Evolutionary conservation across 2,113 vertebrate species (phyloP).

Genomic region (Ailurus styani): DNA sequence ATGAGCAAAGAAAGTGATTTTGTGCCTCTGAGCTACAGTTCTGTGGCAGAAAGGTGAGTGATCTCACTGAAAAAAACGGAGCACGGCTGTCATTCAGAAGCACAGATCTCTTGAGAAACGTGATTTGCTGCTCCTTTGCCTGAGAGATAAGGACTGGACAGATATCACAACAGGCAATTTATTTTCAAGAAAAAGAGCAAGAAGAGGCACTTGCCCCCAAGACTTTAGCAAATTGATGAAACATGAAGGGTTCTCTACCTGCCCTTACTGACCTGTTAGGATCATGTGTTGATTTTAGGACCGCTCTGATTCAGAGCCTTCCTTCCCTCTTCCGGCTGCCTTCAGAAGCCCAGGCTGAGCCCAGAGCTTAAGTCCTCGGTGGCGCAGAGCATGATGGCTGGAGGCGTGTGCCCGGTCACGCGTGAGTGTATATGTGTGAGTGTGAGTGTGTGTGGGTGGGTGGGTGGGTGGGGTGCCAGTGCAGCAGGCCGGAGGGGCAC

Average conservation of each 20-base stretch:
- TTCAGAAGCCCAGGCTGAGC: too few species aligned
- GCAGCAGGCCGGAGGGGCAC: neutral
- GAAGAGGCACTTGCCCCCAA: neutral
- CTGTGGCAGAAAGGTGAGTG: neutral
- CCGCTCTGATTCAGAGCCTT: neutral
- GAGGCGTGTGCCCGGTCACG: rapidly evolving
- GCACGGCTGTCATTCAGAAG: neutral
- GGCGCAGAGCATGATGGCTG: neutral
- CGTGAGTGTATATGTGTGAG: neutral
- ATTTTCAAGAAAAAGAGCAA: neutral
- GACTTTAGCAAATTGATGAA: neutral
- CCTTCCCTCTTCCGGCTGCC: neutral
- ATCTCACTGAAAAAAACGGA: neutral
- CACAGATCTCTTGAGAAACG: neutral
- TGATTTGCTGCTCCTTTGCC: neutral
- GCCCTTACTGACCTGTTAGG: neutral
- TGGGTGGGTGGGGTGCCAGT: neutral
- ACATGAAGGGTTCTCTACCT: rapidly evolving
- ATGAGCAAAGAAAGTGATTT: neutral
- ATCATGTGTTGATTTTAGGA: neutral
- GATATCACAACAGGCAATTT: neutral
- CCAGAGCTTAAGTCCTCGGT: neutral
- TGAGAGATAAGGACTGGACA: neutral
- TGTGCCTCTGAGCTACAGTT: neutral
- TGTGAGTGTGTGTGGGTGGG: too few species aligned